These are phyloP conservation scores for Anaspis maculata DNA, from an alignment of 2,888 invertebrate genomes.

Conservation along the genomic window DNA sequence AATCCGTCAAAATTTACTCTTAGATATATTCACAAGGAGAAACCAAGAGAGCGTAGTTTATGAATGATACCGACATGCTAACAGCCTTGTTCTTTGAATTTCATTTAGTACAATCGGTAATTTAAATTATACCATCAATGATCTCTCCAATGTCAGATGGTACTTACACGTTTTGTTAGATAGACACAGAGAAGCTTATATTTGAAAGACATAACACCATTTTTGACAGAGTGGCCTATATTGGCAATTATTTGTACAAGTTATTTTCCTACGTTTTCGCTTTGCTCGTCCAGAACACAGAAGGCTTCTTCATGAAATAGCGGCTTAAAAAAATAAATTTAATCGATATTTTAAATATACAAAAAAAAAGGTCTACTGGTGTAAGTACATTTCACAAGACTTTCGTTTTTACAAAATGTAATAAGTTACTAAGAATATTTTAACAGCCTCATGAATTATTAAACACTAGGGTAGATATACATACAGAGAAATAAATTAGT, in stretches of 20 bases:
- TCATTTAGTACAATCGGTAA: conserved; percentile 33
- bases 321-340: conserved; percentile 18
- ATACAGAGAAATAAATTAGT: conserved; percentile 38
- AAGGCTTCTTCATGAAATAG: too few relatives aligned
- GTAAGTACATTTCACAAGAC: conserved; percentile 38
- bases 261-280: conserved; percentile 16
- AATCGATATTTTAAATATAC: conserved; percentile 19
- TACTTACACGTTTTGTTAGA: conserved; percentile 10
- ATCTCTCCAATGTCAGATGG: too few relatives aligned
- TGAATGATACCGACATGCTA: conserved; percentile 26
- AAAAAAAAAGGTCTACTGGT: conserved; percentile 22
- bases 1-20: conserved; percentile 11
- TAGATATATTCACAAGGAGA: too few relatives aligned
- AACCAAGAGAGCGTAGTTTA: conserved; percentile 23
- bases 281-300: too few relatives aligned
- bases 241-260: conserved; percentile 6
- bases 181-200: conserved; percentile 19
- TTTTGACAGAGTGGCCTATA: conserved; percentile 19
- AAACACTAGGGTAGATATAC: conserved; percentile 33
- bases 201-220: conserved; percentile 20
- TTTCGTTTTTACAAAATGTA: conserved; percentile 31
- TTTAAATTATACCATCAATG: too few relatives aligned
- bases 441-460: conserved; percentile 40
- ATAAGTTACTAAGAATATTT: conserved; percentile 40
- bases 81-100: conserved; percentile 33